These are phyloP conservation scores for Frieseomelitta varia DNA, from an alignment of 1,140 invertebrate species.

Conservation along the genomic window DNA sequence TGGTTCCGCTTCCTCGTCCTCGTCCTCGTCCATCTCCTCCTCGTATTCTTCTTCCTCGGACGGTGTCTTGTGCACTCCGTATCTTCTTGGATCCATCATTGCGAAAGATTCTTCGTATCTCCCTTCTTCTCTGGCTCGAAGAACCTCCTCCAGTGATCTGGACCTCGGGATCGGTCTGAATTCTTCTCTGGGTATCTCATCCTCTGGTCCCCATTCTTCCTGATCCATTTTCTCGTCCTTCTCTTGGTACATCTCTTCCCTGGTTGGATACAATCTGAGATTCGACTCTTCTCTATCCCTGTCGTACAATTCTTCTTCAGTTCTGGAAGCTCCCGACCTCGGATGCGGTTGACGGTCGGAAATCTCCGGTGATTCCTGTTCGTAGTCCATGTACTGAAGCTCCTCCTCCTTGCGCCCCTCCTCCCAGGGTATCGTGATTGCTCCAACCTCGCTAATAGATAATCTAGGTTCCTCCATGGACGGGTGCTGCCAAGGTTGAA, in stretches of 20 bases:
- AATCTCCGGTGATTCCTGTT: slow-evolving; percentile 59
- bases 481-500: slow-evolving; percentile 80
- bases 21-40: slow-evolving; percentile 67
- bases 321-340: slow-evolving; percentile 42
- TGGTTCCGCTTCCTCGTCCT: slow-evolving; percentile 60
- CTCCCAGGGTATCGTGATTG: slow-evolving; percentile 72
- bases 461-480: slow-evolving; percentile 78
- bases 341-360: slow-evolving; percentile 39
- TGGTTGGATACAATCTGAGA: slow-evolving; percentile 25
- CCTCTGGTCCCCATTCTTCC: slow-evolving; percentile 32
- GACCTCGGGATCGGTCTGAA: slow-evolving; percentile 45
- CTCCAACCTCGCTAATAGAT: slow-evolving; percentile 61
- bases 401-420: slow-evolving; percentile 56
- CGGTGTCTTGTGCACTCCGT: slow-evolving; percentile 43
- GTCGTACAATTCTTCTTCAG: slow-evolving; percentile 69
- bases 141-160: slow-evolving; percentile 53
- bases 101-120: slow-evolving; percentile 66
- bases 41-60: slow-evolving; percentile 54
- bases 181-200: slow-evolving; percentile 34
- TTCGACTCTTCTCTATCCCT: slow-evolving; percentile 48
- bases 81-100: slow-evolving; percentile 73
- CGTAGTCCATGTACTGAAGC: slow-evolving; percentile 67
- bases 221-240: slow-evolving; percentile 34
- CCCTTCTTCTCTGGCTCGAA: slow-evolving; percentile 34
- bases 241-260: slow-evolving; percentile 5